Evolutionary conservation across 2,113 vertebrate species (phyloP), one percentile per base, ranked within the genome.

Genomic region (Heptranchias perlo): DNA sequence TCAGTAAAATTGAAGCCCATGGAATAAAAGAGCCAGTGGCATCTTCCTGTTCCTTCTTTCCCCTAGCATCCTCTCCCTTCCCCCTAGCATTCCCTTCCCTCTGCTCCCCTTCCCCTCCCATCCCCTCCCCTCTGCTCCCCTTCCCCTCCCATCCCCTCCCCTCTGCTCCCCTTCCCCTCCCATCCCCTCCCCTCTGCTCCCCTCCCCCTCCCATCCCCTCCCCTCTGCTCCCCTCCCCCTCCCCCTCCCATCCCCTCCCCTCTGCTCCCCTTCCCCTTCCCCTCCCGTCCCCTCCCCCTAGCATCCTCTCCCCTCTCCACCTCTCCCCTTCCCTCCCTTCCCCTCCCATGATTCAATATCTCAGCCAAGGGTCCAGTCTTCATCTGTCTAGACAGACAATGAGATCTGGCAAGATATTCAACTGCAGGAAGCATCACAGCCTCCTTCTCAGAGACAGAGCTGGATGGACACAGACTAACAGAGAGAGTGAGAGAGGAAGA

Each of bases 271-370:
- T 39, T 49, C 64, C 44, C 65, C 87, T 10, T 47, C 2, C 47
- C 35, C 52, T 61, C 58, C 78, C 44, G 64, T 65, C 61, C 2
- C 1, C 14, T 16, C 58, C 84, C 61, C 1, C 23, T 67, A 84
- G 61, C 84, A 6, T 8, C 58, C 5, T 62, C 8, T 76, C 25
- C 39, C 2, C n/a, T 67, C 82, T n/a, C 94, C 76, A 87, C 96
- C 92, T 89, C 95, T 69, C 94, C 11, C 7, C 16, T 49, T 14
- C 95, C 54, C 95, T 96, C 96, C 96, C 96, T 96, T 96, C 96
- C 96, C 62, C n/a, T n/a, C n/a, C n/a, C n/a, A n/a, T n/a, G n/a
- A n/a, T n/a, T n/a, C n/a, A n/a, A n/a, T n/a, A n/a, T n/a, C n/a
- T n/a, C n/a, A n/a, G n/a, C n/a, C n/a, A n/a, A n/a, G n/a, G n/a